A percentile compares a stretch with the other conserved stretches of the same genome.
phyloP scores from a whole-genome alignment of 2,888 invertebrate species.

The Lamellibrachia columna region DNA sequence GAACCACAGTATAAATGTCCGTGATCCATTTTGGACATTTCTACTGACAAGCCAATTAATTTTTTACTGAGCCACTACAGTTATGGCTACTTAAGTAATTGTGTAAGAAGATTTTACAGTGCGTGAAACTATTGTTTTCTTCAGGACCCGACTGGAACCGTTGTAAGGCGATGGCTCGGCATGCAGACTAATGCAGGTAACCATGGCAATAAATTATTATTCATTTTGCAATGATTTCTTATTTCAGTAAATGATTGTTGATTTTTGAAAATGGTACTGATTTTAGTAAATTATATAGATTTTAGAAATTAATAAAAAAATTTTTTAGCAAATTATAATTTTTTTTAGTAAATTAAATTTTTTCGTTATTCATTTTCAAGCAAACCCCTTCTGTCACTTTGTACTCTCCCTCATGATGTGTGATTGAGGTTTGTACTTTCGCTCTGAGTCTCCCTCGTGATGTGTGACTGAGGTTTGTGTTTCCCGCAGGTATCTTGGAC shows the following conservation, averaged over 20 bases:
- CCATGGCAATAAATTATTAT: not conserved
- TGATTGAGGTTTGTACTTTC: not conserved
- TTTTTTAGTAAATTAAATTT: no score
- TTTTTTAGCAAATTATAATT: no score
- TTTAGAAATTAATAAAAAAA: no score
- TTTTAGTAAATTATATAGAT: no score
- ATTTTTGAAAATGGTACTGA: no score
- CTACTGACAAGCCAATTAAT: not conserved
- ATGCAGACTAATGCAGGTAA: slow-evolving; percentile 72
- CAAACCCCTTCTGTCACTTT: no score
- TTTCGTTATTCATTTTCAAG: no score
- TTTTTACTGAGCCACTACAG: not conserved
- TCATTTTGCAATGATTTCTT: not conserved
- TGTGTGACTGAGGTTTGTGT: not conserved
- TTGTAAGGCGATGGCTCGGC: slow-evolving; percentile 92
- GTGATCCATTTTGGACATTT: not conserved
- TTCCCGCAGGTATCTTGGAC: slow-evolving; percentile 83
- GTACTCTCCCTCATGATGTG: not conserved
- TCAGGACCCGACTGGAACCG: slow-evolving; percentile 82
- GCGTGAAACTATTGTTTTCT: slow-evolving; percentile 26
- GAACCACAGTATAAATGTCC: not conserved
- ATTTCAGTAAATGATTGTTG: not conserved
- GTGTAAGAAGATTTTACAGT: not conserved
- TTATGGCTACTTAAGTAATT: not conserved
- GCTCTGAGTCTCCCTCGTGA: not conserved